phyloP scores from a whole-genome alignment of 2,113 vertebrate genomes.

The Phalacrocorax brasilianus region DNA sequence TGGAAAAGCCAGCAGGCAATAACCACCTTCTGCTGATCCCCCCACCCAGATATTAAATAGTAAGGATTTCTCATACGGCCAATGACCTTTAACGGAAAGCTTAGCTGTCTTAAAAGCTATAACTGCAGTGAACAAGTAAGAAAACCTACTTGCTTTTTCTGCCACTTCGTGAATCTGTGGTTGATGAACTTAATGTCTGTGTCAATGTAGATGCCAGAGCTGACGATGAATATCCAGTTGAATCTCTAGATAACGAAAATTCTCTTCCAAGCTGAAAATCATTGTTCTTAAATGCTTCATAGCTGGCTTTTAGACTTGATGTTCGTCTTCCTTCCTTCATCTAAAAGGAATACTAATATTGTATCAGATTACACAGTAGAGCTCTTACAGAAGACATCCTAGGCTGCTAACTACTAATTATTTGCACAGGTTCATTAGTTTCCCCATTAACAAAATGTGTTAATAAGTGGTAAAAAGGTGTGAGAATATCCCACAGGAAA shows the following conservation, averaged over 20 bases:
- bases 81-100: background rate
- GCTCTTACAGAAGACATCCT: background rate
- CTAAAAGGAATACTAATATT: constrained; percentile 68
- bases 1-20: background rate
- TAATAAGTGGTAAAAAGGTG: background rate
- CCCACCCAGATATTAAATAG: background rate
- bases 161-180: constrained; percentile 89
- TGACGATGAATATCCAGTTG: constrained; percentile 86
- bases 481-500: background rate
- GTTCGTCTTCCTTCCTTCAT: constrained; percentile 98
- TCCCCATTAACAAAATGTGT: background rate
- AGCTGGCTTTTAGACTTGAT: constrained; percentile 96
- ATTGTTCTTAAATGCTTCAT: constrained; percentile 98
- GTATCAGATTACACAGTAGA: background rate
- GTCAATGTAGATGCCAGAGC: constrained; percentile 94
- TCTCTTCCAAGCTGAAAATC: constrained; percentile 94
- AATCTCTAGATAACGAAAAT: constrained; percentile 88
- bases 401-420: background rate
- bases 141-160: constrained; percentile 94
- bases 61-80: background rate
- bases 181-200: constrained; percentile 85
- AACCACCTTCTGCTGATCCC: background rate
- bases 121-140: background rate
- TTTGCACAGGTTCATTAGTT: background rate
- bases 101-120: background rate